These are phyloP conservation scores for Podocnemis expansa DNA, from an alignment of 2,113 vertebrate genomes.

Conservation along the genomic window DNA sequence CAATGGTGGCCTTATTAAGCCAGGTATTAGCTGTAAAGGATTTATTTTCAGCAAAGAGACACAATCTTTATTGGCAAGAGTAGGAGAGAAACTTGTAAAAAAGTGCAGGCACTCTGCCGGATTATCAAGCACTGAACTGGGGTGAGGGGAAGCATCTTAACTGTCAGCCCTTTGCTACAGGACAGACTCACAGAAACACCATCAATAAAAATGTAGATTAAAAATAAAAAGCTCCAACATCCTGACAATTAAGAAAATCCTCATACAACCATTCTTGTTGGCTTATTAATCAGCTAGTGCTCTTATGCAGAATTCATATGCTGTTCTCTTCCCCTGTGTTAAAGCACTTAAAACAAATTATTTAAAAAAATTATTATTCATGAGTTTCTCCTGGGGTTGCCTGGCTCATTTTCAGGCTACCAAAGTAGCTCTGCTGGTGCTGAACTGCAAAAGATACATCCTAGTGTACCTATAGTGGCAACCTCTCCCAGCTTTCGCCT, in stretches of 20 bases:
- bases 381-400: constrained; percentile 40
- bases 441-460: background rate
- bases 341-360: constrained; percentile 56
- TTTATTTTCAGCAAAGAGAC: constrained; percentile 21
- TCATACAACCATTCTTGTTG: background rate
- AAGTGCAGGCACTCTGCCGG: constrained; percentile 18
- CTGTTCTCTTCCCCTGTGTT: constrained; percentile 6
- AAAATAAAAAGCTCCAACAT: constrained; percentile 45
- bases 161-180: constrained; percentile 29
- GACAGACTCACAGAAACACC: constrained; percentile 27
- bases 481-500: background rate
- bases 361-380: constrained; percentile 52
- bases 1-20: constrained; percentile 19
- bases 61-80: background rate
- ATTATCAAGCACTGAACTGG: constrained; percentile 16
- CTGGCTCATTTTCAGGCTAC: constrained; percentile 26
- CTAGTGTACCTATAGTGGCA: background rate
- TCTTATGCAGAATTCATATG: background rate
- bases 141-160: background rate
- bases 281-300: constrained; percentile 11
- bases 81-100: constrained; percentile 21
- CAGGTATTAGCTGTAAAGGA: constrained; percentile 1
- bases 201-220: constrained; percentile 52
- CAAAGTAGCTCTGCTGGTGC: background rate
- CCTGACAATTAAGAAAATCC: constrained; percentile 17